Evolutionary conservation across 2,888 invertebrate genomes (phyloP), one percentile per base, ranked within the genome.

Genomic region (Melieria crassipennis): DNA sequence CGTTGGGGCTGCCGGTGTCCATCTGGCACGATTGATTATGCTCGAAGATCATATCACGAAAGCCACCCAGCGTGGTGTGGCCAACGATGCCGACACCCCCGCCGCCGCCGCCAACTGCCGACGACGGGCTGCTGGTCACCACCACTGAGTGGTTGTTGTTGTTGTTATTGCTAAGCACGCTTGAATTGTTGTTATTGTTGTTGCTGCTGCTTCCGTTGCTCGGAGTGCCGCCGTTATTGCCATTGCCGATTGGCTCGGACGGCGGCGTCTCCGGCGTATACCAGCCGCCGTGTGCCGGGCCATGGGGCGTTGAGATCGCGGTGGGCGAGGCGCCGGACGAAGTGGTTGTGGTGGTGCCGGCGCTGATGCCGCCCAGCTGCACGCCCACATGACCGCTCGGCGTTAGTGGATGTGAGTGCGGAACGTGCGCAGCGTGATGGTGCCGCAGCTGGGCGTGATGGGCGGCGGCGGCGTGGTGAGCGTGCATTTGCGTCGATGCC

Each of bases 251-350:
- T 4, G 84, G 84, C 69, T 84, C 84, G n/a, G 84, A 84, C 5
- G 87, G 87, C 67, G 87, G 86, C 64, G 87, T 87, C 76, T 87
- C 87, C 11, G 87, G 87, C 10, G 87, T 86, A 74, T 87, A 87
- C 87, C 87, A 87, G 63, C 87, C 86, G 4, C 87, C 86, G 73
- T 87, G 87, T 16, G 85, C 80, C 16, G 85, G 85, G 7, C 85
- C 85, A 72, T 84, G 84, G 4, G 84, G 84, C 65, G 84, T 84
- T 75, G 82, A 78, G 76, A 84, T 83, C 75, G 82, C 80, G 48
- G 83, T 84, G 65, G 84, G 84, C 63, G 84, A 84, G 10, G 82
- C 79, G 30, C 82, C 84, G 62, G 83, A 80, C 1, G 84, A 82
- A 5, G 73, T 73, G 7, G 74, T 75, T 7, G 76, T 76, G 7